Evolutionary conservation across 1,140 invertebrate genomes (phyloP).

Genomic region (Reticulitermes speratus): DNA sequence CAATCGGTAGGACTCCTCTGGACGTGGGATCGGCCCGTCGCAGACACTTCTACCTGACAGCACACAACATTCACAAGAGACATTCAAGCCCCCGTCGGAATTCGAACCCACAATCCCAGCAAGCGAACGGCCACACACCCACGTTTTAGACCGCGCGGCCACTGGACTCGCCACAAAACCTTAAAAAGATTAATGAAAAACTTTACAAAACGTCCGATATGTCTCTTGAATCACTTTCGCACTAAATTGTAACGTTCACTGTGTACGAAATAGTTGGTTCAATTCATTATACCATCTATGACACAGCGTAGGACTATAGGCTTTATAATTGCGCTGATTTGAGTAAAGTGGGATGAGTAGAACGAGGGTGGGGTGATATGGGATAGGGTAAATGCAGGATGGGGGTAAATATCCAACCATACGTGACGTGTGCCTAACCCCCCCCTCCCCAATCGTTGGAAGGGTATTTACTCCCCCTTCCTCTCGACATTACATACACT

Average conservation of each 20-base stretch:
- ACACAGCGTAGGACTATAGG: not conserved
- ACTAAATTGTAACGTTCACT: not conserved
- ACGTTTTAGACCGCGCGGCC: no score
- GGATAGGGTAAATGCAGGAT: not conserved
- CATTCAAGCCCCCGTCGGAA: no score
- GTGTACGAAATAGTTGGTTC: conserved; percentile 22
- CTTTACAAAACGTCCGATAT: not conserved
- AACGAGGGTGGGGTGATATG: not conserved
- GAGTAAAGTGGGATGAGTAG: not conserved
- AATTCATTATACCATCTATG: conserved; percentile 25
- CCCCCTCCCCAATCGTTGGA: not conserved
- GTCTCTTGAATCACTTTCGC: not conserved
- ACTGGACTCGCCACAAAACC: no score
- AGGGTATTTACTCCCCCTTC: not conserved
- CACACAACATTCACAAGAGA: no score
- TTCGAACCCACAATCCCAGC: no score
- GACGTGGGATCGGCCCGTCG: no score
- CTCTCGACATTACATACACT: not conserved
- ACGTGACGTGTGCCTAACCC: conserved; percentile 8
- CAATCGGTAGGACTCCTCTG: no score
- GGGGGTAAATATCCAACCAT: conserved; percentile 15
- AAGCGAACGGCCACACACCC: no score
- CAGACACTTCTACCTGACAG: no score
- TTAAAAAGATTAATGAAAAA: no score
- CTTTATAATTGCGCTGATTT: conserved; percentile 19